These are phyloP conservation scores for Hydrozoanthus tunicans DNA, from an alignment of 64 coral and sea anemone genomes.

Conservation along the genomic window DNA sequence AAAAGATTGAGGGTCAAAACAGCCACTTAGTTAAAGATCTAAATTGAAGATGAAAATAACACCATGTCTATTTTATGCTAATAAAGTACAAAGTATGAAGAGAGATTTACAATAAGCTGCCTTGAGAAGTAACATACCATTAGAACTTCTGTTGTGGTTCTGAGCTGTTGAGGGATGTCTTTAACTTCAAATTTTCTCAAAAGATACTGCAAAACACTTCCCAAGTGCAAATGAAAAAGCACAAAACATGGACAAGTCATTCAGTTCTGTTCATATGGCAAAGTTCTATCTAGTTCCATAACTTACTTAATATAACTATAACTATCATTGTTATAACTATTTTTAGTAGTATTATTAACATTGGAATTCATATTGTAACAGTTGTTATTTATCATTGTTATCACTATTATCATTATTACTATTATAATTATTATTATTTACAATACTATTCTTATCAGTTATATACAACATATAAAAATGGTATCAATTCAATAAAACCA, in stretches of 20 bases:
- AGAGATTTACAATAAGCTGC: too few relatives aligned
- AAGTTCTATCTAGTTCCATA: neutral
- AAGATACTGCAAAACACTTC: slow-evolving; percentile 28
- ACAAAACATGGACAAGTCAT: slow-evolving; percentile 33
- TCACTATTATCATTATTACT: neutral
- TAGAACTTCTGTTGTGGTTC: neutral
- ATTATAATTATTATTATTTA: neutral
- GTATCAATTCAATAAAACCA: slow-evolving; percentile 42
- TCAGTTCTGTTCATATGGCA: neutral
- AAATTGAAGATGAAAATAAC: too few relatives aligned
- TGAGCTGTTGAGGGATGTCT: slow-evolving; percentile 11
- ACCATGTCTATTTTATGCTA: too few relatives aligned
- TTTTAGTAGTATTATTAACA: neutral
- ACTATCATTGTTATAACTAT: neutral
- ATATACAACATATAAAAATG: neutral
- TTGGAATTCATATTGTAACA: neutral
- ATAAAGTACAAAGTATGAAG: too few relatives aligned
- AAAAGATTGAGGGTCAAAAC: too few relatives aligned
- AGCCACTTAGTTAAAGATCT: too few relatives aligned
- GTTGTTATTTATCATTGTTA: neutral
- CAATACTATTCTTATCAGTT: neutral
- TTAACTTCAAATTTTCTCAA: neutral
- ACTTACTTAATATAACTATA: neutral
- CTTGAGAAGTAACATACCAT: neutral
- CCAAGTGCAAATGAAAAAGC: slow-evolving; percentile 26